Evolutionary conservation across 2,888 invertebrate species (phyloP).

Genomic region (Aphidoletes aphidimyza): DNA sequence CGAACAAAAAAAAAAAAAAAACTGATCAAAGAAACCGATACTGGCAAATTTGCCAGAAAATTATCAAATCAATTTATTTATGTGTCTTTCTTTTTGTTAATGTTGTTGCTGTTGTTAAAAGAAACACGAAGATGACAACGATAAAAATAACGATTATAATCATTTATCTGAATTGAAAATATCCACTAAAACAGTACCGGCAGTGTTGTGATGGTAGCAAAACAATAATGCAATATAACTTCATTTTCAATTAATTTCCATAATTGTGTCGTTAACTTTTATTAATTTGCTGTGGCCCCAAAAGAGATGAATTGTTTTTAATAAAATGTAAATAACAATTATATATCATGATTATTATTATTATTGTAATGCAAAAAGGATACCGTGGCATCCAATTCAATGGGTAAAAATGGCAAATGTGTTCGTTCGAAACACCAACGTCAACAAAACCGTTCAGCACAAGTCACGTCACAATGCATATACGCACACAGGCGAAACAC

Average conservation of each 20-base stretch:
- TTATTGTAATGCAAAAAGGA: neutral
- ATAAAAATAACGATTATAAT: conserved; percentile 8
- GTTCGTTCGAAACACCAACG: too few species aligned
- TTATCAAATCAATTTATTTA: too few species aligned
- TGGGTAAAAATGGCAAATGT: too few species aligned
- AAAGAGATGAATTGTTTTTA: conserved; percentile 53
- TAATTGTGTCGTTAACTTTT: conserved; percentile 51
- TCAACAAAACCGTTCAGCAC: too few species aligned
- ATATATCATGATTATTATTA: conserved; percentile 41
- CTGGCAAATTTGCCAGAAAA: neutral
- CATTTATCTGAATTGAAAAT: conserved; percentile 36
- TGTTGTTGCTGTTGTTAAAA: too few species aligned
- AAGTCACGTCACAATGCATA: too few species aligned
- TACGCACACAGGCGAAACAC: too few species aligned
- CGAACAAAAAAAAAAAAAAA: neutral
- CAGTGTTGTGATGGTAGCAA: too few species aligned
- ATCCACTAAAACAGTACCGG: neutral
- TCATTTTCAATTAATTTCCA: conserved; percentile 53
- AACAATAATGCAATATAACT: neutral
- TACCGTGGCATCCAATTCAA: too few species aligned
- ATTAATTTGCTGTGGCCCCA: conserved; percentile 16
- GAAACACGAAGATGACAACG: neutral
- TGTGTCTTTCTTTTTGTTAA: too few species aligned
- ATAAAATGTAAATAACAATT: conserved; percentile 53
- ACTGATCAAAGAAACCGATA: neutral